These are phyloP conservation scores for Nibea albiflora DNA, from an alignment of 2,113 vertebrate species.

Conservation along the genomic window DNA sequence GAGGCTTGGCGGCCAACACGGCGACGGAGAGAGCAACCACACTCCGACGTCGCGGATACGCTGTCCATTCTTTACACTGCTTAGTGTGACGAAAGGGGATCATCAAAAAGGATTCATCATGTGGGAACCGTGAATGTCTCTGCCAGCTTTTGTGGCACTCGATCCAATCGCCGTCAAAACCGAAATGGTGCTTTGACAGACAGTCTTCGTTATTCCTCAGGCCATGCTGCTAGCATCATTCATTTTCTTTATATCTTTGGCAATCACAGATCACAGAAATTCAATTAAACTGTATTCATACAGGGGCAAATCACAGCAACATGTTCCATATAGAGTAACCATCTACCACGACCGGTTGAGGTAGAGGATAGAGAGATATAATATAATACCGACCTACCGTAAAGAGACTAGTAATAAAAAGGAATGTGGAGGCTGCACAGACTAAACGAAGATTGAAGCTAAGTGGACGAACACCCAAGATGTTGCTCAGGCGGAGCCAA, in stretches of 20 bases:
- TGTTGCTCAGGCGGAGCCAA: conserved; percentile 50
- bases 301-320: too few species aligned
- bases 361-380: too few species aligned
- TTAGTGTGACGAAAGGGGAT: neutral
- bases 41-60: too few species aligned
- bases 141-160: neutral
- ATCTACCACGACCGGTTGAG: too few species aligned
- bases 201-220: neutral
- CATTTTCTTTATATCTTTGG: neutral
- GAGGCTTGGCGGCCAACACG: too few species aligned
- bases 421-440: neutral
- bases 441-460: conserved; percentile 17
- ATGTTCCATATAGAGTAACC: too few species aligned
- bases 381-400: neutral
- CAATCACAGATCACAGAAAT: too few species aligned
- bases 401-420: neutral
- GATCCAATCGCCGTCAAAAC: neutral
- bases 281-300: too few species aligned
- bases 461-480: conserved; percentile 55
- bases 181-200: neutral
- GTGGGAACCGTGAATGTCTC: neutral
- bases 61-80: too few species aligned
- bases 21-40: too few species aligned
- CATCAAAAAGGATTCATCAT: neutral
- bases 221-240: neutral